Evolutionary conservation across 2,113 vertebrate species (phyloP).

Genomic region (Cebidichthys violaceus): DNA sequence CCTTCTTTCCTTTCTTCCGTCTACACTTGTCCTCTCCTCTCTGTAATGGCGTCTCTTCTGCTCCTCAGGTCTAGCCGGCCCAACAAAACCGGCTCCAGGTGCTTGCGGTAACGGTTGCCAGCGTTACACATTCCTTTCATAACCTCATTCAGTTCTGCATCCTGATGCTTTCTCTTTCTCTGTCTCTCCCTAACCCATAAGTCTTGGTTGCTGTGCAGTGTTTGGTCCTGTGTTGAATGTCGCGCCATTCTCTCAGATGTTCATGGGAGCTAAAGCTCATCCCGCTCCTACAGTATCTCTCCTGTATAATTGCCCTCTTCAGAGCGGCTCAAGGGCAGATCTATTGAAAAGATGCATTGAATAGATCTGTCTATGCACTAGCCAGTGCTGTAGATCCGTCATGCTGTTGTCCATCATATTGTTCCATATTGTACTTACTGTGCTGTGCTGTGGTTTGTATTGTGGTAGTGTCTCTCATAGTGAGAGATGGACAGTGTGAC

Average conservation of each 20-base stretch:
- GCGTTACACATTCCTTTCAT: slow-evolving; percentile 61
- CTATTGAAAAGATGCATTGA: slow-evolving; percentile 61
- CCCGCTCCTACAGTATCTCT: slow-evolving; percentile 35
- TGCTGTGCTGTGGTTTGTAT: slow-evolving; percentile 63
- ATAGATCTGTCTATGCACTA: slow-evolving; percentile 71
- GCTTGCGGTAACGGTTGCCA: slow-evolving; percentile 83
- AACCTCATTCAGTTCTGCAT: slow-evolving; percentile 54
- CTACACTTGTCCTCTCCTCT: slow-evolving; percentile 54
- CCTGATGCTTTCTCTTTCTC: slow-evolving; percentile 42
- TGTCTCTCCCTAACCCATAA: slow-evolving; percentile 43
- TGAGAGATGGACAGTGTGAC: slow-evolving; percentile 38
- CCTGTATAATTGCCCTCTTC: slow-evolving; percentile 18
- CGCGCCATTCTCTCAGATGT: slow-evolving; percentile 44
- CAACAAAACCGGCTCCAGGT: slow-evolving; percentile 80
- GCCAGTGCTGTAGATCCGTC: slow-evolving; percentile 31
- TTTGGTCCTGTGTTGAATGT: slow-evolving; percentile 72
- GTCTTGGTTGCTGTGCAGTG: slow-evolving; percentile 73
- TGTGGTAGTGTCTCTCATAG: slow-evolving; percentile 43
- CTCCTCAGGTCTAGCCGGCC: slow-evolving; percentile 85
- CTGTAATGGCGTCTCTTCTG: slow-evolving; percentile 79
- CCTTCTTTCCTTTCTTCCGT: slow-evolving; percentile 20
- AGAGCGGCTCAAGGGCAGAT: slow-evolving; percentile 64
- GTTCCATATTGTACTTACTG: slow-evolving; percentile 54
- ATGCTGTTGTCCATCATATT: slow-evolving; percentile 56
- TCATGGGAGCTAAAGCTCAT: slow-evolving; percentile 39